These are phyloP conservation scores for Taphrorychus bicolor DNA, from an alignment of 2,888 invertebrate species.

Conservation along the genomic window DNA sequence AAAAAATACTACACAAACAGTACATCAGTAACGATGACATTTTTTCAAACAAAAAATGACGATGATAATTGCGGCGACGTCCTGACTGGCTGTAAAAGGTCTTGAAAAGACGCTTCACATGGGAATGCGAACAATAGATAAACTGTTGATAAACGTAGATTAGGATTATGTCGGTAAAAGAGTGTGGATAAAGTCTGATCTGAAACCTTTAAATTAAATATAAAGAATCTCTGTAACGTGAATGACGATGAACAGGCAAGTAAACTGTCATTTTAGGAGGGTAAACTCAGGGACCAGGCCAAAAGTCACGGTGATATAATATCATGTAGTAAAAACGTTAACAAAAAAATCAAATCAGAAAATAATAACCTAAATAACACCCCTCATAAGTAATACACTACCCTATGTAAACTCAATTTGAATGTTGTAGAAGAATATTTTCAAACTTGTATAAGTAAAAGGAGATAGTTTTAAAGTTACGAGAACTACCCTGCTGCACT, in stretches of 20 bases:
- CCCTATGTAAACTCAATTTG: conserved; percentile 58
- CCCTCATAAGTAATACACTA: conserved; percentile 58
- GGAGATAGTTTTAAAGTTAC: conserved; percentile 30
- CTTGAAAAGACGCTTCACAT: conserved; percentile 32
- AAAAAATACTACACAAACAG: conserved; percentile 39
- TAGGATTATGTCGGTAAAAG: conserved; percentile 8
- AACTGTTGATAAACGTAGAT: conserved; percentile 14
- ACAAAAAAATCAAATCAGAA: conserved; percentile 57
- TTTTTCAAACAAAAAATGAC: background rate
- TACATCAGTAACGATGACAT: conserved; percentile 47
- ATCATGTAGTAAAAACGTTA: conserved; percentile 59
- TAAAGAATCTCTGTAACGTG: conserved; percentile 48
- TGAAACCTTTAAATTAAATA: conserved; percentile 39
- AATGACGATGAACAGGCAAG: conserved; percentile 13
- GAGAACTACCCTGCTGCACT: conserved; percentile 53
- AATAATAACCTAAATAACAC: conserved; percentile 51
- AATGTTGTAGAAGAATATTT: conserved; percentile 56
- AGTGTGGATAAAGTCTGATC: conserved; percentile 33
- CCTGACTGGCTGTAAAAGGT: conserved; percentile 24
- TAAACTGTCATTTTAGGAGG: conserved; percentile 51
- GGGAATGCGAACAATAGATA: conserved; percentile 7
- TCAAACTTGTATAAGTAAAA: conserved; percentile 49
- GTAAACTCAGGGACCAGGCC: conserved; percentile 64
- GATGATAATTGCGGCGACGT: conserved; percentile 19
- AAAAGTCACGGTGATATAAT: conserved; percentile 63